Base-by-base conservation (phyloP, 2,888 invertebrate species). In the Suillia variegata region DNA sequence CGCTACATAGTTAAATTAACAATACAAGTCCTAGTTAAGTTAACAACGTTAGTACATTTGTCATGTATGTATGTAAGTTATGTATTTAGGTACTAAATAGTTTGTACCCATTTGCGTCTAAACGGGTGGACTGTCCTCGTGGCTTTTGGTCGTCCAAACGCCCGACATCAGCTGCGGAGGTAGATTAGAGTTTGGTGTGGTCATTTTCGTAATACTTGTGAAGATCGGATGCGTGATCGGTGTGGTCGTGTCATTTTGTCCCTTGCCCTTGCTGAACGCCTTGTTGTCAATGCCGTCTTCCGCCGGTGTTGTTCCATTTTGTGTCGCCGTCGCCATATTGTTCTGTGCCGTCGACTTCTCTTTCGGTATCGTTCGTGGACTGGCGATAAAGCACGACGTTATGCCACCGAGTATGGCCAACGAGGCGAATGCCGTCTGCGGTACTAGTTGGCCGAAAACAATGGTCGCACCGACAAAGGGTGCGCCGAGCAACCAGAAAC, bases 191-290 rank as follows among this genome's bases (percentile, higher is more conserved):
- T 75, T 74, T 34, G 76, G 73, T 58, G 68, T 66, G 63, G 71
- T 69, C 60, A 77, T 61, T 71, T 77, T 78, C 31, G 70, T 66
- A 67, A 69, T 76, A 62, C 66, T 71, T 48, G 76, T 68, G 58
- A 70, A 69, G 56, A 76, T 76, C 26, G 67, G 57, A 58, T 68
- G 62, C 4, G 26, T 59, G 17, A n/a, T n/a, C n/a, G 21, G 50
- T 18, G 56, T 38, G 42, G 63, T 81, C 93, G 96, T 33, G 12
- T 2, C 12, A 21, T 13, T 22, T 6, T 22, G 12, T 18, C 2
- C 48, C n/a, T n/a, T n/a, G 38, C 54, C 63, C 4, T 69, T 60
- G 13, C 68, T 59, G 54, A 65, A 77, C 54, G 68, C 75, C 59
- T 78, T 78, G 59, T 76, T 76, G 62, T 76, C 76, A 62, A 76